Percentiles rank a stretch among this genome's conserved stretches.
Conservation (phyloP, 1,140 invertebrate genomes). For the Pseudomyrmex dendroicus region DNA sequence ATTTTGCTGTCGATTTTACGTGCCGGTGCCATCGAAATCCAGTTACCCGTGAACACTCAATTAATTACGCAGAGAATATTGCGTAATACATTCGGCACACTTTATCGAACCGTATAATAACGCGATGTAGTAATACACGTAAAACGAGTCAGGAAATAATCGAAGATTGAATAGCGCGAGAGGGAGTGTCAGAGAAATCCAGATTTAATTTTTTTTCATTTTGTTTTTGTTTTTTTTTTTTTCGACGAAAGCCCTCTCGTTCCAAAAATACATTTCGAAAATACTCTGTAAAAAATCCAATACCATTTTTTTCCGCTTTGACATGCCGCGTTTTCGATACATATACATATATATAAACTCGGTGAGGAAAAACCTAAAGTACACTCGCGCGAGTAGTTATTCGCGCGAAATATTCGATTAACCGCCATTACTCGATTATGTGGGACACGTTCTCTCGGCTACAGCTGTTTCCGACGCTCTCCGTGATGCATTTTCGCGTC, state of each 20-base stretch:
- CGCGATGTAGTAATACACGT: background rate
- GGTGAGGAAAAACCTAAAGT: background rate
- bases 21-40: conserved; percentile 45
- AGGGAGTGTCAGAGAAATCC: background rate
- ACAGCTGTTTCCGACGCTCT: background rate
- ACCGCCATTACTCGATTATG: background rate
- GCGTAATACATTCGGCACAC: conserved; percentile 37
- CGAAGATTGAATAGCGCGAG: background rate
- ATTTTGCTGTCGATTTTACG: conserved; percentile 52
- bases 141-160: background rate
- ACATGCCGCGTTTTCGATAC: too few species aligned
- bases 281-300: conserved; percentile 22
- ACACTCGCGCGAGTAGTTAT: background rate
- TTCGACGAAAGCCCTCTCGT: too few species aligned
- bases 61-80: conserved; percentile 63
- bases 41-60: conserved; percentile 56
- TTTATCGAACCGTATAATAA: conserved; percentile 43
- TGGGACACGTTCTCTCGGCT: background rate
- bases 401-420: conserved; percentile 1
- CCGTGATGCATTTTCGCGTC: background rate
- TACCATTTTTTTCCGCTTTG: background rate
- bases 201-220: conserved; percentile 12
- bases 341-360: too few species aligned
- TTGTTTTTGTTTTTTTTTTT: too few species aligned
- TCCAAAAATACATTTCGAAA: background rate